Evolutionary conservation across 2,797 vertebrate genomes (phyloP), one percentile per base, ranked within the genome.

Genomic region (Mallotus villosus): DNA sequence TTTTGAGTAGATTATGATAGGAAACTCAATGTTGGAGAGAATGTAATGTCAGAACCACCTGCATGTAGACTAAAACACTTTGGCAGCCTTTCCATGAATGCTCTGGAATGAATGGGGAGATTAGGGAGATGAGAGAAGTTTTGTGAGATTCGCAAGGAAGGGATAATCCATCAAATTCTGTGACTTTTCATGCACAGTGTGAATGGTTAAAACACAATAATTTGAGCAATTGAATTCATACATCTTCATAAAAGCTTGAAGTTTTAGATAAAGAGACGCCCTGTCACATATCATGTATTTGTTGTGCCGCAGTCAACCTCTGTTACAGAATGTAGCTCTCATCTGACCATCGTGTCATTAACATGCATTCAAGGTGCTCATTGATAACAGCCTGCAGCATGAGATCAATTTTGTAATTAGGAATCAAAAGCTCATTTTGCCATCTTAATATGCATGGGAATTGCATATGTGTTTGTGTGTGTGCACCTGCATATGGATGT

Each of bases 351-450:
- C 78, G 84, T 34, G 14, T 11, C 83, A 90, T 91, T 92, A 82
- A 90, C 89, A 92, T 90, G 86, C 86, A 84, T 64, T 25, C 57
- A 68, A 70, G 82, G 78, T 84, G 79, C 82, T 58, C 75, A 78
- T 77, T 86, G 84, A 87, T 90, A 92, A 88, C 88, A 87, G 78
- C 86, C 78, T 84, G 82, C 88, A 88, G 86, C 73, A 68, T 65
- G 77, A 76, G 79, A 88, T 84, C 84, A 90, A 88, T 92, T 90
- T 81, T 86, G 79, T 88, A 90, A 91, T 90, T 90, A 87, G 80
- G 86, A 83, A 85, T 87, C 78, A 84, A 86, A 90, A 86, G 81
- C 80, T 66, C 41, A 74, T 76, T 84, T 84, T 82, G 79, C 85
- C 81, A 83, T 64, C 24, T 61, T 25, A 61, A 61, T 25, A 27